Evolutionary conservation across 2,113 vertebrate species (phyloP).

Genomic region (Clarias batrachus): DNA sequence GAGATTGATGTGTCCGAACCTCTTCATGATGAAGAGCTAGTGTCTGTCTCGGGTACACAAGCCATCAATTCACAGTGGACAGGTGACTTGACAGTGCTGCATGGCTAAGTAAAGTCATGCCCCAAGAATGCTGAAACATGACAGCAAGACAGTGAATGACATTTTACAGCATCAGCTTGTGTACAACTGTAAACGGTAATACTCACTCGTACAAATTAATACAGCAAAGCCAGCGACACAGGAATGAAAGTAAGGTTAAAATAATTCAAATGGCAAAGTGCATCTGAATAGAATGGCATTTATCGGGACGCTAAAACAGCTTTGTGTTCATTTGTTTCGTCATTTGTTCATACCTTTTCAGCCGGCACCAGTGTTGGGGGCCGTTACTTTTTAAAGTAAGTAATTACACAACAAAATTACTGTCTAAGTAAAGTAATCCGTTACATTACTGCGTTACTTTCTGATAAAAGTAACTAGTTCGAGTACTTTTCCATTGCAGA

Average conservation of each 20-base stretch:
- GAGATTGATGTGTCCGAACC: slow-evolving; percentile 45
- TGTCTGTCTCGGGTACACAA: slow-evolving; percentile 20
- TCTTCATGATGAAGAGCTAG: slow-evolving; percentile 34
- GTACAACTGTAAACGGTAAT: not conserved
- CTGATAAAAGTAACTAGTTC: too few species aligned
- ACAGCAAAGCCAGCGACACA: not conserved
- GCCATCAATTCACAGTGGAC: slow-evolving; percentile 32
- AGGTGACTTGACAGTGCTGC: slow-evolving; percentile 26
- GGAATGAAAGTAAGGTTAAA: not conserved
- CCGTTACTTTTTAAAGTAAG: too few species aligned
- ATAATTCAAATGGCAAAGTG: not conserved
- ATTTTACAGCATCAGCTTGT: slow-evolving; percentile 5
- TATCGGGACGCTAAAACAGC: not conserved
- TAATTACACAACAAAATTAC: too few species aligned
- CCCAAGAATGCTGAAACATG: slow-evolving; percentile 12
- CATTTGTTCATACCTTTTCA: not conserved
- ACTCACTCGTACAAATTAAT: not conserved
- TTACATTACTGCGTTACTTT: too few species aligned
- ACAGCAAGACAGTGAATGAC: not conserved
- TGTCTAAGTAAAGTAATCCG: too few species aligned
- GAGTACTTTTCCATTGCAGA: too few species aligned
- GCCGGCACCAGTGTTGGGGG: too few species aligned
- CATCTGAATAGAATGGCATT: not conserved
- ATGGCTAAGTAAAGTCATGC: slow-evolving; percentile 13
- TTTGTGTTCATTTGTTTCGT: not conserved